phyloP scores from a whole-genome alignment of 1,140 invertebrate genomes.

The Cataglyphis hispanica region DNA sequence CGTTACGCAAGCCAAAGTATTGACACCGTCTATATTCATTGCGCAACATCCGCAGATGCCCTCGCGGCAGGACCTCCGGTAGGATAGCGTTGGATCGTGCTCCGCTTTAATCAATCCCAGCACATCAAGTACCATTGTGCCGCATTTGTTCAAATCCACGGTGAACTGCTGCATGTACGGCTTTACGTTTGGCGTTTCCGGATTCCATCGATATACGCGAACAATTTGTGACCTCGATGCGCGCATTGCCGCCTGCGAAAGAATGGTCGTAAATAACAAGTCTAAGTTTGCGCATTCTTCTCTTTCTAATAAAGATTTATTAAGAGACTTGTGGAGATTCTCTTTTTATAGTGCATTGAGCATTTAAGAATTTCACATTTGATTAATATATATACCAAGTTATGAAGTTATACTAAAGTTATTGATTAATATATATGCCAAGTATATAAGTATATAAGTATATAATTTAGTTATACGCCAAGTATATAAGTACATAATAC shows the following conservation, averaged over 20 bases:
- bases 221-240: constrained; percentile 91
- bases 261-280: not conserved
- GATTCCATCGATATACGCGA: constrained; percentile 97
- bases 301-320: not conserved
- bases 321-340: not conserved
- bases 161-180: constrained; percentile 92
- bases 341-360: not conserved
- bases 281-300: not conserved
- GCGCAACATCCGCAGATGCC: constrained; percentile 97
- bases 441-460: no score
- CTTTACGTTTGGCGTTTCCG: constrained; percentile 92
- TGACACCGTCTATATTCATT: constrained; percentile 95
- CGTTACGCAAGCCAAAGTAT: constrained; percentile 95
- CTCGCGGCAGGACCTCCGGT: constrained; percentile 94
- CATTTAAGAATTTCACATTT: not conserved
- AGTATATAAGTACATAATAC: no score
- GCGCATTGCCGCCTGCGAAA: not conserved
- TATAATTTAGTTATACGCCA: no score
- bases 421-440: no score
- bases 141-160: constrained; percentile 91
- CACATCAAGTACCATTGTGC: constrained; percentile 95
- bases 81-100: constrained; percentile 94
- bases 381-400: not conserved
- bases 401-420: no score
- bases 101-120: constrained; percentile 96